Evolutionary conservation across 2,888 invertebrate genomes (phyloP).

Genomic region (Drosophila demipolita): DNA sequence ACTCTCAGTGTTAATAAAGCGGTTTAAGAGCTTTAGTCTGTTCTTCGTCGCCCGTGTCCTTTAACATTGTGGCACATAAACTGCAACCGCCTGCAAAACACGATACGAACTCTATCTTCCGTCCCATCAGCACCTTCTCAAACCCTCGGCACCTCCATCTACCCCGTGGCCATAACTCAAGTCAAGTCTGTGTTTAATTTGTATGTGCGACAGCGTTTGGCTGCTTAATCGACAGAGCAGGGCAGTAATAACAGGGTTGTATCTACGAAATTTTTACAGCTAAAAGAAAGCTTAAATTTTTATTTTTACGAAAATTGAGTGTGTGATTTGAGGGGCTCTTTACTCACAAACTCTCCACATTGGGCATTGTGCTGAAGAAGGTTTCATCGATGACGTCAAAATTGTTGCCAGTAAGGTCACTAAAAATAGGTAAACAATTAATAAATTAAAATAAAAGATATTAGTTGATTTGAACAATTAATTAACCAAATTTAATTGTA

Average conservation of each 20-base stretch:
- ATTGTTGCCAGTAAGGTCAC: slow-evolving; percentile 85
- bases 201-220: slow-evolving; percentile 58
- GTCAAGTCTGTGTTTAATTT: slow-evolving; percentile 58
- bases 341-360: slow-evolving; percentile 85
- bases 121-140: neutral
- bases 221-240: slow-evolving; percentile 58
- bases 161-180: slow-evolving; percentile 10
- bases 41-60: slow-evolving; percentile 43
- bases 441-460: neutral
- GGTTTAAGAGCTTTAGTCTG: slow-evolving; percentile 38
- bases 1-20: slow-evolving; percentile 30
- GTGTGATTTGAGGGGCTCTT: neutral
- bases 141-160: neutral
- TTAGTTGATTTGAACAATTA: neutral
- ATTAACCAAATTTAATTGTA: neutral
- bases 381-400: slow-evolving; percentile 82
- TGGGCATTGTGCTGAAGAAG: slow-evolving; percentile 80
- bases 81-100: slow-evolving; percentile 61
- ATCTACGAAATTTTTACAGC: slow-evolving; percentile 28
- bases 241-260: slow-evolving; percentile 47
- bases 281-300: slow-evolving; percentile 33
- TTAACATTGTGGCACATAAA: slow-evolving; percentile 63
- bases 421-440: slow-evolving; percentile 52
- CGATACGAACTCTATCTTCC: slow-evolving; percentile 35
- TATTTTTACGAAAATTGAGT: slow-evolving; percentile 44